phyloP scores from a whole-genome alignment of 2,797 vertebrate genomes.

The Knipowitschia caucasica region DNA sequence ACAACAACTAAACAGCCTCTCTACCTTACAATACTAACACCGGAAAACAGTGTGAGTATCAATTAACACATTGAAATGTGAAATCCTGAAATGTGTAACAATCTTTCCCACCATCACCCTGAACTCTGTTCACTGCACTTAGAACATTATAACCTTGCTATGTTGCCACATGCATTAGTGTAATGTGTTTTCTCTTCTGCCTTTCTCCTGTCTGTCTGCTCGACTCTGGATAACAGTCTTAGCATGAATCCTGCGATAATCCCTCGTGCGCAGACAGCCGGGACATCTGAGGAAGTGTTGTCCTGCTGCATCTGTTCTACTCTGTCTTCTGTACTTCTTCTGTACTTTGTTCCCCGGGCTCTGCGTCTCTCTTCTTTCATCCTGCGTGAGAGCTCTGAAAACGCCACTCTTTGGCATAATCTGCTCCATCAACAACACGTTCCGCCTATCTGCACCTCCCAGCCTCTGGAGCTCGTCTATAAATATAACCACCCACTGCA shows the following conservation, averaged over 20 bases:
- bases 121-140: neutral
- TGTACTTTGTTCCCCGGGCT: constrained; percentile 32
- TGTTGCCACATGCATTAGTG: constrained; percentile 11
- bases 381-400: constrained; percentile 44
- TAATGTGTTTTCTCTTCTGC: constrained; percentile 16
- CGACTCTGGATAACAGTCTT: constrained; percentile 50
- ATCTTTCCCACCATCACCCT: neutral
- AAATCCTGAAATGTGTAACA: neutral
- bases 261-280: constrained; percentile 17
- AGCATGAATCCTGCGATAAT: constrained; percentile 55
- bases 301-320: constrained; percentile 60
- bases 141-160: neutral
- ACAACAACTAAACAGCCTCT: neutral
- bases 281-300: constrained; percentile 54
- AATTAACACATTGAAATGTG: neutral
- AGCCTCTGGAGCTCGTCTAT: constrained; percentile 66
- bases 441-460: constrained; percentile 72
- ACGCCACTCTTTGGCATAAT: constrained; percentile 69
- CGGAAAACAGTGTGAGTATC: neutral
- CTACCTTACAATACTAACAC: neutral
- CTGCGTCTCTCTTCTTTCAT: constrained; percentile 57
- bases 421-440: constrained; percentile 73
- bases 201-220: constrained; percentile 43
- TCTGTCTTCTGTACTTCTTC: constrained; percentile 42
- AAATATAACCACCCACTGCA: constrained; percentile 70